Base-by-base conservation (phyloP, 2,797 vertebrate genomes). In the Poecilia picta region DNA sequence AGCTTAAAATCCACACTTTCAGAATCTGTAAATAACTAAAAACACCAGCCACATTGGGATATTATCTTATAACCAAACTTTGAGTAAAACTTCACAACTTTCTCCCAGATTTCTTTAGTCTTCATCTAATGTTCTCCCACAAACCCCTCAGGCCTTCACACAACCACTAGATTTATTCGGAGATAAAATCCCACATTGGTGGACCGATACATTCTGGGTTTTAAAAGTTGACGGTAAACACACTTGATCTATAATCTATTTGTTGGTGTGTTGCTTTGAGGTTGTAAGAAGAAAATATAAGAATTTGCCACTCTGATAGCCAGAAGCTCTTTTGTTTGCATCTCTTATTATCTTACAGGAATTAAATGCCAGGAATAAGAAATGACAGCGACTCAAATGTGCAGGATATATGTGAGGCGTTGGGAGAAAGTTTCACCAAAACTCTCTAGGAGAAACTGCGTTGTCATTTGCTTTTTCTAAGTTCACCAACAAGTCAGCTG, bases 381-480 rank as follows among this genome's bases (percentile, higher is more conserved):
- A 36, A 64, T 20, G 33, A 33, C 31, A 64, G n/a, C 12, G 28
- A 1, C 59, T 64, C 15, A 39, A n/a, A 2, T 25, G 3, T n/a
- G 43, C 23, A 71, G 43, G 46, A 45, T 72, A 10, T 31, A 8
- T 3, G 13, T 46, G 70, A 23, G 70, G 43, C 5, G 25, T 31
- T 5, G 62, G 53, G 45, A 86, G 84, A 88, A 84, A 82, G 46
- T 16, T 66, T 33, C 80, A 77, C 80, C 70, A 28, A 84, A 59
- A 59, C 55, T 59, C n/a, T 59, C 11, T 28, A 0, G n/a, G 55
- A 59, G 25, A 59, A 31, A 59, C 57, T 31, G 13, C 57, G 31
- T 13, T 33, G 57, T 59, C 57, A 59, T 15, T 59, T 0, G 13
- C 28, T 31, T 59, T 31, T 31, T 31, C 57, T 13, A 31, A 16